Conservation (phyloP, 2,113 vertebrate genomes). For the Acinonyx jubatus region DNA sequence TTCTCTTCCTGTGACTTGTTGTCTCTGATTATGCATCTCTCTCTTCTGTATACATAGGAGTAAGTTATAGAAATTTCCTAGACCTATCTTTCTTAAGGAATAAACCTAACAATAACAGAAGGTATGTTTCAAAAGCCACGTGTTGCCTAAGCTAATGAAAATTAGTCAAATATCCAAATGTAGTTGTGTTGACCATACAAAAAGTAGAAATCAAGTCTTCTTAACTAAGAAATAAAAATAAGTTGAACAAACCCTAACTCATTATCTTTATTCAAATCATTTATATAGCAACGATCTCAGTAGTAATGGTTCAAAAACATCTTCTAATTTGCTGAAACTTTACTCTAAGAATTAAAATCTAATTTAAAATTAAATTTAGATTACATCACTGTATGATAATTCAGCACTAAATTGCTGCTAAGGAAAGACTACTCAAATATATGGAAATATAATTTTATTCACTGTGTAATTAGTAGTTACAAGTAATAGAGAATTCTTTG, state of each 20-base stretch:
- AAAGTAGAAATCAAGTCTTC: constrained; percentile 57
- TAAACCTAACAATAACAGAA: not conserved
- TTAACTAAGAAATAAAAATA: constrained; percentile 58
- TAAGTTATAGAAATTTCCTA: not conserved
- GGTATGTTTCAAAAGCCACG: not conserved
- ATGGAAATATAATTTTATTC: not conserved
- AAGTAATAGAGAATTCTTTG: not conserved
- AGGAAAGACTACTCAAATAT: not conserved
- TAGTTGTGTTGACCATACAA: constrained; percentile 57
- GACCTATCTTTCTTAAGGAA: not conserved
- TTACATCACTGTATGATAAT: not conserved
- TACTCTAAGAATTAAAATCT: constrained; percentile 52
- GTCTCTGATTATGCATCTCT: not conserved
- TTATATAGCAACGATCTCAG: constrained; percentile 66
- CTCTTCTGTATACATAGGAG: not conserved
- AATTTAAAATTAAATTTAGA: constrained; percentile 58
- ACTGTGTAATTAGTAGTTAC: not conserved
- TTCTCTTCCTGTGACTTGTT: not conserved
- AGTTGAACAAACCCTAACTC: constrained; percentile 11
- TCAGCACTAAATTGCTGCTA: not conserved
- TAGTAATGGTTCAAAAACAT: constrained; percentile 7
- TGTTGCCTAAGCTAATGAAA: constrained; percentile 49
- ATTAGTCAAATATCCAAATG: constrained; percentile 58
- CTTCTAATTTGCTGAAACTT: constrained; percentile 65
- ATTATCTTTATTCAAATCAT: constrained; percentile 59